Evolutionary conservation across 2,797 vertebrate species (phyloP), one percentile per base, ranked within the genome.

Genomic region (Todus mexicanus): DNA sequence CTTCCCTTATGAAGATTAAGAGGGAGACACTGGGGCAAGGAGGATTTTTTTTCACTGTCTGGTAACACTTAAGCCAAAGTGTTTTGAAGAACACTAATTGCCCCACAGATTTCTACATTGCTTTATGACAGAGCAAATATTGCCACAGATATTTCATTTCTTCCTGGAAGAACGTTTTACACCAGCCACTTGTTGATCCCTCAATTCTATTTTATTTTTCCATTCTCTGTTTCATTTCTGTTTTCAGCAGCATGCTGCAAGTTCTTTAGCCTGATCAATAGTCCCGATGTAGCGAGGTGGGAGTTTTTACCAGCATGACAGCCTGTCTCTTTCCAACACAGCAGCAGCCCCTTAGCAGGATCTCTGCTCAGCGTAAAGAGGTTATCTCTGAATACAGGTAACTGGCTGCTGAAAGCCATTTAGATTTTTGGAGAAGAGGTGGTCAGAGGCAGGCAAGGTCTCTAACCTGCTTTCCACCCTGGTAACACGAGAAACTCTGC

Each of bases 321-420:
- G 72, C 69, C 81, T 89, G 77, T 92, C 53, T 92, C 38, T 69
- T 61, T 76, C n/a, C 71, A 54, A 40, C 51, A 54, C 65, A 74
- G 13, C 35, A 76, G 56, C 77, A 88, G 70, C 72, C 66, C 33
- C 60, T 74, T 57, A 70, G 74, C 88, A 80, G 69, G 81, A 91
- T 86, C 56, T 92, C 76, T 91, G 73, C 68, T 94, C 79, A 37
- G 80, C 13, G 10, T 64, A 50, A 70, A 76, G 87, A 57, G 89
- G 89, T 95, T 95, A 88, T 90, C 79, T 94, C 89, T 96, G 94
- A 94, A 88, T 86, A 92, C 94, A 95, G 89, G 90, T 88, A 89
- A 64, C 31, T 10, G 64, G 40, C 59, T 95, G 70, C 68, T 33
- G 84, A 90, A 90, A 57, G 87, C 81, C 75, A 80, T 69, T 64